A percentile compares a stretch with the other conserved stretches of the same genome.
phyloP scores from a whole-genome alignment of 2,797 vertebrate species.

The Leuciscus waleckii region DNA sequence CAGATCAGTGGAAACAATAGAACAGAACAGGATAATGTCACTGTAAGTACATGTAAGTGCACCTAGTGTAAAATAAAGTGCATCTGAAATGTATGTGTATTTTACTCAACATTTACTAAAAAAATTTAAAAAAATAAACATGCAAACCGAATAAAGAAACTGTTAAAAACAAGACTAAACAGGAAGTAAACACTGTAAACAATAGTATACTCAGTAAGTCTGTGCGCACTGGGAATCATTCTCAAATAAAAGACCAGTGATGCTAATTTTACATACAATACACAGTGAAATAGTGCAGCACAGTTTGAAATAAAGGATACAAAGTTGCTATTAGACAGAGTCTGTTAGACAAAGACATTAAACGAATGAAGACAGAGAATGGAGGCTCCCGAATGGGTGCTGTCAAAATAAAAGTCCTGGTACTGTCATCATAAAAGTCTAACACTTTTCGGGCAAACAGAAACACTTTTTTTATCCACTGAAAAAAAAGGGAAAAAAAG shows the following conservation, averaged over 20 bases:
- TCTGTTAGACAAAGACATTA: not conserved
- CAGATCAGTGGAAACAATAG: slow-evolving; percentile 28
- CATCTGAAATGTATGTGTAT: not conserved
- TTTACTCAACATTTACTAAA: not conserved
- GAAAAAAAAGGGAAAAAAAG: not conserved
- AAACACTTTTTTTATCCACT: not conserved
- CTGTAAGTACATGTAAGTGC: not conserved
- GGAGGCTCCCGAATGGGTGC: not conserved
- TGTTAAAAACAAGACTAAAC: not conserved
- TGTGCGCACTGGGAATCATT: not conserved
- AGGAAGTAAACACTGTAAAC: not conserved
- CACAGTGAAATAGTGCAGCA: not conserved
- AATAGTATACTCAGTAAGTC: not conserved
- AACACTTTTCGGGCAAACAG: not conserved
- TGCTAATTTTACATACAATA: not conserved
- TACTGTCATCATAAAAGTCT: not conserved
- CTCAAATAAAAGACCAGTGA: not conserved
- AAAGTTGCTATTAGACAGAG: not conserved
- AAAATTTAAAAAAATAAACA: too few species aligned
- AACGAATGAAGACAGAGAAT: not conserved
- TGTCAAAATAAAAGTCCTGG: not conserved
- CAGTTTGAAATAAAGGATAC: not conserved
- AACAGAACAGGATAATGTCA: not conserved
- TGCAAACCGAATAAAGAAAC: not conserved
- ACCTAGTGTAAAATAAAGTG: not conserved